A percentile compares a stretch with the other conserved stretches of the same genome.
Evolutionary conservation across 2,888 invertebrate genomes (phyloP).

Genomic region (Netelia inedita): DNA sequence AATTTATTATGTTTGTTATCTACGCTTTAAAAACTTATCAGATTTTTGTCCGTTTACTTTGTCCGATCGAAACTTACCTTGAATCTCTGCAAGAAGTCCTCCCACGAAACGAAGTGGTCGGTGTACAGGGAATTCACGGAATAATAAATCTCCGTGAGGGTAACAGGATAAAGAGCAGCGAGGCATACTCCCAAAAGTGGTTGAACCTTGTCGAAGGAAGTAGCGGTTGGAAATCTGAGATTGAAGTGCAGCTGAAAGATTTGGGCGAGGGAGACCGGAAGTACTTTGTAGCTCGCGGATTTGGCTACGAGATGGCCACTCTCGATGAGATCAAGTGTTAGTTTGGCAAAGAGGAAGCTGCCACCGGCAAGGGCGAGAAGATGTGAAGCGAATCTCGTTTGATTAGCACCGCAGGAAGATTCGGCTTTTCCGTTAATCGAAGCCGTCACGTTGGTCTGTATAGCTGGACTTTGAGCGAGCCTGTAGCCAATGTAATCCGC

Average conservation of each 20-base stretch:
- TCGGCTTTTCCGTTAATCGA: constrained; percentile 89
- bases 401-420: constrained; percentile 87
- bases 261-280: constrained; percentile 95
- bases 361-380: constrained; percentile 93
- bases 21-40: neutral
- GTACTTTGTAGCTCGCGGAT: constrained; percentile 95
- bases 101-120: constrained; percentile 93
- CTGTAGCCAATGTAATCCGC: constrained; percentile 95
- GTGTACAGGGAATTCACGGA: constrained; percentile 95
- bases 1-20: neutral
- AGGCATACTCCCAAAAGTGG: constrained; percentile 96
- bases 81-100: constrained; percentile 95
- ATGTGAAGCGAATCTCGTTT: constrained; percentile 94
- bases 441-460: constrained; percentile 92
- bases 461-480: constrained; percentile 92
- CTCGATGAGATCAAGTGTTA: constrained; percentile 96
- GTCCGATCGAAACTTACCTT: constrained; percentile 85
- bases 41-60: neutral
- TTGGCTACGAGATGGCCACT: constrained; percentile 96
- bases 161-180: constrained; percentile 96
- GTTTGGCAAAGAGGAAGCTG: constrained; percentile 96
- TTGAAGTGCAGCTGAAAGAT: constrained; percentile 97
- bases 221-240: constrained; percentile 94
- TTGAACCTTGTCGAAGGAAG: constrained; percentile 95
- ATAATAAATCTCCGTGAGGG: constrained; percentile 95